Conservation (phyloP, 1,140 invertebrate species). For the Heliconius congener region DNA sequence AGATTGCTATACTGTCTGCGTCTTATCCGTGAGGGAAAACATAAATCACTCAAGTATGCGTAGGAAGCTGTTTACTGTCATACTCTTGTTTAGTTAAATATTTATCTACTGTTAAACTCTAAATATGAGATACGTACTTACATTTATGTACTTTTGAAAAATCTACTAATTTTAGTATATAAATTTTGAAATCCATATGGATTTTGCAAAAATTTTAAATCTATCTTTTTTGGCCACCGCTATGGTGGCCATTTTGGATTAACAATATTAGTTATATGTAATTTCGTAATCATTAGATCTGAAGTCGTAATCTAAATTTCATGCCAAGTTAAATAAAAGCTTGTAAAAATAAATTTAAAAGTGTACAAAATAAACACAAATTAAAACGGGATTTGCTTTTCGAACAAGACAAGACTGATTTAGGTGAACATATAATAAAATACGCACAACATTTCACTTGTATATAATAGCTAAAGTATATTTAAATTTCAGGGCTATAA, state of each 20-base stretch:
- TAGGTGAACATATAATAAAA: neutral
- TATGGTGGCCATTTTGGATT: no score
- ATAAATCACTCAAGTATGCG: neutral
- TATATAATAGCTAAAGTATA: neutral
- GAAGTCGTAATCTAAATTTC: no score
- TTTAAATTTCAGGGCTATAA: conserved; percentile 2
- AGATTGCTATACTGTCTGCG: neutral
- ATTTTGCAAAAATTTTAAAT: no score
- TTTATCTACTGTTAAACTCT: neutral
- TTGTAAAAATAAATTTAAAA: no score
- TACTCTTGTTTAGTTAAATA: neutral
- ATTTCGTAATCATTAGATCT: no score
- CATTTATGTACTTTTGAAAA: no score
- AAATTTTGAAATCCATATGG: no score
- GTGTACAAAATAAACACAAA: neutral
- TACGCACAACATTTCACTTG: neutral
- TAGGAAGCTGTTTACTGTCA: neutral
- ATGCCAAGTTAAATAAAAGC: no score
- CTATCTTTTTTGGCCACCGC: no score
- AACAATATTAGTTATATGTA: no score
- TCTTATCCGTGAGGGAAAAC: neutral
- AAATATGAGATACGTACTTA: neutral
- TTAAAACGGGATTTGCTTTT: neutral
- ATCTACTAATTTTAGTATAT: no score
- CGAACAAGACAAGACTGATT: neutral